Conservation (phyloP, 2,113 vertebrate genomes). For the Anser cygnoides region DNA sequence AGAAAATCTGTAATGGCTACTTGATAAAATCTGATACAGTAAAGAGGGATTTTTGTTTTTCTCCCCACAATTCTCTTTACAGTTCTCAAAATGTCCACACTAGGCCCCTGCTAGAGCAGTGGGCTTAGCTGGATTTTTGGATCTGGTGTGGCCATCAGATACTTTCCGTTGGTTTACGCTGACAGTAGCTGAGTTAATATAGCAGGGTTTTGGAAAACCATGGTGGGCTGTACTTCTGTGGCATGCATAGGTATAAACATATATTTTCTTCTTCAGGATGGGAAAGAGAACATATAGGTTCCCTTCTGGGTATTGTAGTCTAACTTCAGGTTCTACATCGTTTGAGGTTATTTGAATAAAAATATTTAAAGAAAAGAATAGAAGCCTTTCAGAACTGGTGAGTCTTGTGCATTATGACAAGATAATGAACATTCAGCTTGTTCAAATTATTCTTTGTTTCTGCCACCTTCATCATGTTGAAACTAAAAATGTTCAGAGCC, state of each 20-base stretch:
- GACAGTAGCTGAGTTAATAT: neutral
- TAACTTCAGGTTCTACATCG: conserved; percentile 6
- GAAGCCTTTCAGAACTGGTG: conserved; percentile 46
- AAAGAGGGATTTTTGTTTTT: no score
- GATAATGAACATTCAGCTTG: conserved; percentile 62
- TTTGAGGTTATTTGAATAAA: conserved; percentile 62
- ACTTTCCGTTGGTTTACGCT: neutral
- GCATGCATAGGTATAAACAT: neutral
- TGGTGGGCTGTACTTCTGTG: neutral
- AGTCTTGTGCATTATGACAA: conserved; percentile 61
- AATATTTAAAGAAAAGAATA: conserved; percentile 64
- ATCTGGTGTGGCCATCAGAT: neutral
- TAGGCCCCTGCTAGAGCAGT: neutral
- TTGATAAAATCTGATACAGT: neutral
- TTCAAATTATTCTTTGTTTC: conserved; percentile 52
- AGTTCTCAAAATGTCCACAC: neutral
- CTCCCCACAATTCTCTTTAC: neutral
- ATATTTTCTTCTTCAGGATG: conserved; percentile 4
- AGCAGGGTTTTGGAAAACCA: neutral
- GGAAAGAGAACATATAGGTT: conserved; percentile 37
- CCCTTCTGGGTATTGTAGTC: conserved; percentile 37
- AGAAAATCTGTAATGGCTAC: neutral
- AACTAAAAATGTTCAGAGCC: conserved; percentile 44
- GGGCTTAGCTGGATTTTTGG: neutral
- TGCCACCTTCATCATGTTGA: conserved; percentile 23